Conservation (phyloP, 2,888 invertebrate genomes). For the Rhagonycha fulva region DNA sequence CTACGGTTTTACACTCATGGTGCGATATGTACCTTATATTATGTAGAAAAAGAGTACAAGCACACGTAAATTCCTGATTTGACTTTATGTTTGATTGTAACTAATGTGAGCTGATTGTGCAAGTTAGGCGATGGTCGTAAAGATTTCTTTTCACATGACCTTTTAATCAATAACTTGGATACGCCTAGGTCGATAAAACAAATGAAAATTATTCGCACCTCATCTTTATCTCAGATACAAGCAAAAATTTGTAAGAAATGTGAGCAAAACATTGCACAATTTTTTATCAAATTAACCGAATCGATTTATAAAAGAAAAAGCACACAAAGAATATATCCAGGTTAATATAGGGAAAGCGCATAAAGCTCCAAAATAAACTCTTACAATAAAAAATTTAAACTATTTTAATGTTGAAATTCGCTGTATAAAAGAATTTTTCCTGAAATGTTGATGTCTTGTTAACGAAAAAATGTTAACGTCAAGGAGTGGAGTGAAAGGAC, state of each 20-base stretch:
- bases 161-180: too few relatives aligned
- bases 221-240: background rate
- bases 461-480: constrained; percentile 31
- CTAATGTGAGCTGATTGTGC: too few relatives aligned
- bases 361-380: background rate
- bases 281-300: background rate
- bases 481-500: constrained; percentile 25
- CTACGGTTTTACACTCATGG: too few relatives aligned
- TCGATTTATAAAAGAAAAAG: background rate
- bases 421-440: constrained; percentile 27
- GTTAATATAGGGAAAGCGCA: background rate
- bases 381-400: background rate
- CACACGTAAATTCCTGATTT: too few relatives aligned
- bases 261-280: background rate
- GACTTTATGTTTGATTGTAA: too few relatives aligned
- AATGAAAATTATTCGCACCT: background rate
- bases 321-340: background rate
- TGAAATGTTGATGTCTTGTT: constrained; percentile 32
- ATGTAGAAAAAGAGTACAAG: too few relatives aligned
- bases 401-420: background rate
- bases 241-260: background rate
- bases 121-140: too few relatives aligned
- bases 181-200: too few relatives aligned
- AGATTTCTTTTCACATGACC: too few relatives aligned
- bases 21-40: too few relatives aligned